Evolutionary conservation across 1,140 invertebrate species (phyloP), one percentile per base, ranked within the genome.

Genomic region (Lepidurus arcticus): DNA sequence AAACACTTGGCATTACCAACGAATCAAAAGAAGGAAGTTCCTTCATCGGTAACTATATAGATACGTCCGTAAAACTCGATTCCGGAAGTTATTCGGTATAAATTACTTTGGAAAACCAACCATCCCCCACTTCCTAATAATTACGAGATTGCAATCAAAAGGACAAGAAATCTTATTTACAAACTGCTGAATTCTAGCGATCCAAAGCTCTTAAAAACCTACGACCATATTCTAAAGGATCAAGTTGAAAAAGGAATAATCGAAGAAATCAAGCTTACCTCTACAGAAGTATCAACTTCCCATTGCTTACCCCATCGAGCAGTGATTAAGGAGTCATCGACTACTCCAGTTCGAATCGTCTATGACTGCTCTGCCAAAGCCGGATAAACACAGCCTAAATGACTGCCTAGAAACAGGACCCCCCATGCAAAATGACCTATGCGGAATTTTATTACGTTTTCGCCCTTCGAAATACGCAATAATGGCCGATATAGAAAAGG

Each of bases 401-500:
- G 78, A 81, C 34, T 79, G 78, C 75, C 24, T 76, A 26, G 42
- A 44, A n/a, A 24, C 24, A 44, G 26, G 75, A 11, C 75, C 75
- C n/a, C 75, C 16, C 77, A 74, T 78, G 76, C 82, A 82, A 79
- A 76, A 44, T 81, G 80, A 73, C 47, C 42, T 83, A 43, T 80
- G 82, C n/a, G 42, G 43, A 44, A 77, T 82, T 10, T 13, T 84
- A 2, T 10, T 82, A 21, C 26, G 82, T 43, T 83, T 83, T 77
- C 44, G 82, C 79, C 44, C 65, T 11, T 80, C 80, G 43, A 44
- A 45, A 13, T 80, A 81, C 74, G 84, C 83, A 3, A 73, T 85
- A 42, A 82, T 81, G 16, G 82, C 82, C 16, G 85, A 86, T 80
- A 83, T 86, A 5, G 80, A 82, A 45, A 85, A 85, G 78, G 86